Base-by-base conservation (phyloP, 2,113 vertebrate genomes). In the Uropsilus gracilis region DNA sequence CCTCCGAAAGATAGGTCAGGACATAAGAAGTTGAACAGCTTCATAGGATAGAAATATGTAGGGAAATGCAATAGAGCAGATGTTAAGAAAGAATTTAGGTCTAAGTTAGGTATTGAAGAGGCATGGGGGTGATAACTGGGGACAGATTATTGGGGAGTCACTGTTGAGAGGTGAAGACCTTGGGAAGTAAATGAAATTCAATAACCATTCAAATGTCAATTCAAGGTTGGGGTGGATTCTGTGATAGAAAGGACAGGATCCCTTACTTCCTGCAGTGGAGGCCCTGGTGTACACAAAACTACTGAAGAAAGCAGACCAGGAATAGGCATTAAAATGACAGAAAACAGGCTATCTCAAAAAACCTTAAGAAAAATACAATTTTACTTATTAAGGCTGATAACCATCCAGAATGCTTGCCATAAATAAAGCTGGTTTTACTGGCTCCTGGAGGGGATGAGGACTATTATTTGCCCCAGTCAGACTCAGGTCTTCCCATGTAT, bases 121-220 rank as follows among this genome's bases (percentile, higher is more conserved):
- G 13, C 80, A 46, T 3, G 17, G 53, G 61, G 46, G 20, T 39
- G 59, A 82, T 80, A 92, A 94, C 93, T 90, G 22, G 28, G 37
- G 20, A 17, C 50, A 11, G 72, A 53, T 76, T 92, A 80, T 69
- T 50, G 59, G 61, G 61, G 84, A 95, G 83, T 86, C 86, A 95
- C 39, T 71, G n/a, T 64, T 73, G 59, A 39, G n/a, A 87, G 64
- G 77, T 48, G 2, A 14, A 90, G 18, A 86, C 34, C 44, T 20
- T 86, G 80, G 59, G 44, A 83, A 66, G 86, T 94, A 94, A 95
- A 96, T 95, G 64, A 91, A 93, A 83, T 82, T 95, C 73, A 76
- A 44, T 69, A 88, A 75, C 26, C 3, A 84, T 75, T 72, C 24
- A 7, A 46, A 39, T 28, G 63, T 57, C 86, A 75, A 83, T 37